Evolutionary conservation across 2,888 invertebrate genomes (phyloP).

Genomic region (Sinelater perroti): DNA sequence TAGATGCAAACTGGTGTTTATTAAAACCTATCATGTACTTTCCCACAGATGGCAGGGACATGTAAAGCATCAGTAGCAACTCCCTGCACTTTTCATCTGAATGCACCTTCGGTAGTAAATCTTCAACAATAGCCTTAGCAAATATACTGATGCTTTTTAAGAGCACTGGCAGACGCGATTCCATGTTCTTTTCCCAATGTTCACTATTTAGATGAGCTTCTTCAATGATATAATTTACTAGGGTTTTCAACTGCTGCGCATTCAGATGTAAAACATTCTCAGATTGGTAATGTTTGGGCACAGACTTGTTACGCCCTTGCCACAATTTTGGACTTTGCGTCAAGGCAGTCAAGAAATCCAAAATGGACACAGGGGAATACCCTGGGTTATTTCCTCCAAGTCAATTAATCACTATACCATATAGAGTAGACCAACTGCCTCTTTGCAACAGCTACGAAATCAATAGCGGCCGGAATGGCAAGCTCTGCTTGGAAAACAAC

Average conservation of each 20-base stretch:
- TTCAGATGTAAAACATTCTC: constrained; percentile 79
- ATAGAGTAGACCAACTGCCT: constrained; percentile 86
- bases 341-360: constrained; percentile 90
- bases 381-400: constrained; percentile 58
- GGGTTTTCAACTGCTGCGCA: constrained; percentile 66
- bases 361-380: constrained; percentile 80
- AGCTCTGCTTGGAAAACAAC: constrained; percentile 65
- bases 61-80: constrained; percentile 57
- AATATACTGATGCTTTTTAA: constrained; percentile 67
- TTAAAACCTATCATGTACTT: constrained; percentile 45
- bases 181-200: constrained; percentile 66
- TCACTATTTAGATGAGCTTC: constrained; percentile 66
- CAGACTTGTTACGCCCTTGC: constrained; percentile 90
- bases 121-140: constrained; percentile 50
- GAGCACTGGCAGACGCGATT: constrained; percentile 76
- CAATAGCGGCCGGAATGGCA: constrained; percentile 72
- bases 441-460: constrained; percentile 89
- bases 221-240: constrained; percentile 79
- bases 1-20: constrained; percentile 40
- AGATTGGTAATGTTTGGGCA: constrained; percentile 80
- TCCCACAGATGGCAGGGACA: constrained; percentile 56
- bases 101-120: constrained; percentile 47
- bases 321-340: constrained; percentile 90
- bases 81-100: constrained; percentile 49
- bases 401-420: constrained; percentile 71